These are phyloP conservation scores for Agonopterix arenella DNA, from an alignment of 2,888 invertebrate species.

Conservation along the genomic window DNA sequence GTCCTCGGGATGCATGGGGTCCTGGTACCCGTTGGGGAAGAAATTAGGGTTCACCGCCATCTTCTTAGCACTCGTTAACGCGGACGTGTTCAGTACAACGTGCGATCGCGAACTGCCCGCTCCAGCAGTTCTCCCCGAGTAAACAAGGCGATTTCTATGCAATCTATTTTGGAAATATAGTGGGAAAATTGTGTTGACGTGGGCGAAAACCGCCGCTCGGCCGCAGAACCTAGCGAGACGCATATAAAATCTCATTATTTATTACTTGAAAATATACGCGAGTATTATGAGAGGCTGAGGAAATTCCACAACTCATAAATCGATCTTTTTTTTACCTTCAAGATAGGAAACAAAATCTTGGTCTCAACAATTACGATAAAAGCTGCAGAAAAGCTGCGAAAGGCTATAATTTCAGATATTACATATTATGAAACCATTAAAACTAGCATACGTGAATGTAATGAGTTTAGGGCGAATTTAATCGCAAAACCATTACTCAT, in stretches of 20 bases:
- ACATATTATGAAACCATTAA: too few species aligned
- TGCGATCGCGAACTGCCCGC: slow-evolving; percentile 58
- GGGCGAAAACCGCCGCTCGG: slow-evolving; percentile 49
- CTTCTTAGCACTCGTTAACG: slow-evolving; percentile 38
- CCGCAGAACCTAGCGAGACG: slow-evolving; percentile 45
- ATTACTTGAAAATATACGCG: not conserved
- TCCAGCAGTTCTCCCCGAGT: slow-evolving; percentile 62
- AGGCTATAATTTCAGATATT: too few species aligned
- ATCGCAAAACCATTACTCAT: slow-evolving; percentile 9
- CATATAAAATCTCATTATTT: slow-evolving; percentile 20
- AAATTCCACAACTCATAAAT: not conserved
- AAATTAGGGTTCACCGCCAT: slow-evolving; percentile 70
- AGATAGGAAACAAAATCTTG: too few species aligned
- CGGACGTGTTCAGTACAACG: slow-evolving; percentile 61
- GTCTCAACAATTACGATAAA: too few species aligned
- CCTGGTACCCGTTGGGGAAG: slow-evolving; percentile 74
- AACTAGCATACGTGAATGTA: too few species aligned
- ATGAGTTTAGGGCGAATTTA: not conserved
- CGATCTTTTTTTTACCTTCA: too few species aligned
- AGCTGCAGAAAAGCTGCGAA: too few species aligned
- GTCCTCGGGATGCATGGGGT: slow-evolving; percentile 73
- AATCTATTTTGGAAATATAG: slow-evolving; percentile 75
- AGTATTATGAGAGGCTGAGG: not conserved
- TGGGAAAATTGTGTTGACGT: slow-evolving; percentile 59
- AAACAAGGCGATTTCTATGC: slow-evolving; percentile 71